Evolutionary conservation across 2,797 vertebrate species (phyloP).

Genomic region (Cyclura pinguis): DNA sequence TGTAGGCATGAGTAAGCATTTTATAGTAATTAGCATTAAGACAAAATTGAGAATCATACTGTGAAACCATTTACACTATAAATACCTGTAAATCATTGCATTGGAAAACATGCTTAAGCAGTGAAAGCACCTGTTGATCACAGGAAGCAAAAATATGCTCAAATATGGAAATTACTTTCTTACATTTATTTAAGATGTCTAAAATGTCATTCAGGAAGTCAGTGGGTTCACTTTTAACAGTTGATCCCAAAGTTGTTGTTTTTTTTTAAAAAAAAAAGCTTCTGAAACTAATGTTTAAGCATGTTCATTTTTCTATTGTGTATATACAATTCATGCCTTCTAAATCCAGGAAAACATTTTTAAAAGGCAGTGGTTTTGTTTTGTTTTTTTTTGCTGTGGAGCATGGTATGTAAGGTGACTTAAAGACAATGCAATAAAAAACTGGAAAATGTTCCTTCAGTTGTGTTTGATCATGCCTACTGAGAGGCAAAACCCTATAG

Average conservation of each 20-base stretch:
- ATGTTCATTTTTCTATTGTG: conserved; percentile 67
- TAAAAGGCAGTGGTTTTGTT: conserved; percentile 38
- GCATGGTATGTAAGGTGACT: conserved; percentile 73
- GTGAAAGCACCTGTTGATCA: conserved; percentile 36
- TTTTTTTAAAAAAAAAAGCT: not conserved
- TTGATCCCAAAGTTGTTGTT: conserved; percentile 30
- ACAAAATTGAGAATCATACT: conserved; percentile 48
- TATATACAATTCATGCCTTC: conserved; percentile 71
- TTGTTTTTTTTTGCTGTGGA: conserved; percentile 69
- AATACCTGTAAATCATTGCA: conserved; percentile 65
- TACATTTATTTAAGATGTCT: conserved; percentile 52
- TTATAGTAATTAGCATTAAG: conserved; percentile 50
- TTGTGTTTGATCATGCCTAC: not conserved
- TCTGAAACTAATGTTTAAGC: conserved; percentile 69
- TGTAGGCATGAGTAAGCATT: conserved; percentile 9
- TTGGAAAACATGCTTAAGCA: conserved; percentile 69
- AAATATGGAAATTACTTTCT: conserved; percentile 49
- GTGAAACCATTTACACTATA: conserved; percentile 57
- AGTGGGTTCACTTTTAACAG: conserved; percentile 70
- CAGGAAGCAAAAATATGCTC: not conserved
- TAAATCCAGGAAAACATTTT: conserved; percentile 65
- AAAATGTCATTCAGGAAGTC: conserved; percentile 64
- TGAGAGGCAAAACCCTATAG: not conserved
- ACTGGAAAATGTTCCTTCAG: conserved; percentile 63
- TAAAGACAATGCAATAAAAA: conserved; percentile 77